A percentile compares a stretch with the other conserved stretches of the same genome.
Evolutionary conservation across 2,113 vertebrate genomes (phyloP).

Genomic region (Oncorhynchus mykiss): DNA sequence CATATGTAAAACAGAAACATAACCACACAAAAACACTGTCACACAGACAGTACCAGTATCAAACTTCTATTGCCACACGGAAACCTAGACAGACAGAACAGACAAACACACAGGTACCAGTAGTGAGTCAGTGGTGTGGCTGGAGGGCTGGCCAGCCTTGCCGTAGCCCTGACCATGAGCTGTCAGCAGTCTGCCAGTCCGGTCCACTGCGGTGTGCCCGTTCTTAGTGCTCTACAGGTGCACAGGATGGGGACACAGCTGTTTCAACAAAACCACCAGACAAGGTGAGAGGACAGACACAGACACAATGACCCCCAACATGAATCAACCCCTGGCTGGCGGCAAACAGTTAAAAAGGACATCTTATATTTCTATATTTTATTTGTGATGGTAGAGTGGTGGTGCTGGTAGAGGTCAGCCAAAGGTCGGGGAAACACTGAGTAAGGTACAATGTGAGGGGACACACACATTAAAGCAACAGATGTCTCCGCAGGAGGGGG

Average conservation of each 20-base stretch:
- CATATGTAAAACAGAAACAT: no score
- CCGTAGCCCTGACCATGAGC: conserved; percentile 95
- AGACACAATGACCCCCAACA: conserved; percentile 8
- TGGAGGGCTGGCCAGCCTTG: conserved; percentile 88
- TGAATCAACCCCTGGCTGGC: no score
- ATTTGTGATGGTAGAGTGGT: no score
- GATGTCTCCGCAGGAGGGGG: conserved; percentile 65
- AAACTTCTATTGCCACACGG: no score
- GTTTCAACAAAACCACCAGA: conserved; percentile 7
- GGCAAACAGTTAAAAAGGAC: no score
- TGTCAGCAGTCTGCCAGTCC: conserved; percentile 89
- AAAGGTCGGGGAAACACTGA: conserved; percentile 38
- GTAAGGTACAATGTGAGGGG: conserved; percentile 14
- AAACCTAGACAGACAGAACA: not conserved
- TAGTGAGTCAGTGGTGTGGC: conserved; percentile 90
- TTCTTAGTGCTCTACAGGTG: conserved; percentile 86
- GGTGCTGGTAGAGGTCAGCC: no score
- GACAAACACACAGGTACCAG: conserved; percentile 71
- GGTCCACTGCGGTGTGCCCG: conserved; percentile 94
- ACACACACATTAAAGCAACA: conserved; percentile 48
- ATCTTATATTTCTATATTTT: no score
- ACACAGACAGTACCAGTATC: no score
- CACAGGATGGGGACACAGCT: not conserved
- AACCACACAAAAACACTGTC: no score
- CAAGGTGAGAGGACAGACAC: conserved; percentile 43